A percentile compares a stretch with the other conserved stretches of the same genome.
Conservation (phyloP, 2,888 invertebrate genomes). For the Noctua janthe region DNA sequence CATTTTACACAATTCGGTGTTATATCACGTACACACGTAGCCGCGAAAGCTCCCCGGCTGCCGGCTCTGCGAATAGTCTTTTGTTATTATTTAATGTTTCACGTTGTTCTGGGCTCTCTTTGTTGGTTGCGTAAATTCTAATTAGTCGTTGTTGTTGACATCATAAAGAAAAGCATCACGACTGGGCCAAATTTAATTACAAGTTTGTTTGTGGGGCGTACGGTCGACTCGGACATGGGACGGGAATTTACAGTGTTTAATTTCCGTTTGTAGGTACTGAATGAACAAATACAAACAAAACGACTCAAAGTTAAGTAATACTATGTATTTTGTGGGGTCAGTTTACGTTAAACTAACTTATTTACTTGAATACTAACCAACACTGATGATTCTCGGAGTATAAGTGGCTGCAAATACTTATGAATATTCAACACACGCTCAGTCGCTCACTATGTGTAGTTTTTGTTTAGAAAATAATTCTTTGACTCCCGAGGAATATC, state of each 20-base stretch:
- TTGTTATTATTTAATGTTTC: constrained; percentile 51
- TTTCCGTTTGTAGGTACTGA: constrained; percentile 33
- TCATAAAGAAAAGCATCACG: constrained; percentile 61
- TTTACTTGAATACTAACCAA: constrained; percentile 49
- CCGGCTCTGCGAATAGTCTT: constrained; percentile 33
- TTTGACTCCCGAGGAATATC: constrained; percentile 78
- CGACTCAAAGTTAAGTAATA: constrained; percentile 16
- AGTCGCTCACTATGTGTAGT: constrained; percentile 64
- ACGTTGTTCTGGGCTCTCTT: constrained; percentile 43
- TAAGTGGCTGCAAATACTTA: constrained; percentile 64
- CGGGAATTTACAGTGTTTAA: constrained; percentile 38
- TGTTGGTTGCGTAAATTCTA: constrained; percentile 66
- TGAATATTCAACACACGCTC: constrained; percentile 81
- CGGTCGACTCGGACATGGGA: constrained; percentile 23
- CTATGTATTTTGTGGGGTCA: constrained; percentile 32
- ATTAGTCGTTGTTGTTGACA: constrained; percentile 59
- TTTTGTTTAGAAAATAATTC: constrained; percentile 81
- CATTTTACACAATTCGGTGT: constrained; percentile 49
- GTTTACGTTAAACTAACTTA: constrained; percentile 32
- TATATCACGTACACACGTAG: constrained; percentile 47
- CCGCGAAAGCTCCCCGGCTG: constrained; percentile 34
- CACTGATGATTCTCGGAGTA: constrained; percentile 62
- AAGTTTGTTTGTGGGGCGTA: constrained; percentile 46
- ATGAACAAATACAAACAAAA: constrained; percentile 39
- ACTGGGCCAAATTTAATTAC: constrained; percentile 60